Base-by-base conservation (phyloP, 2,888 invertebrate genomes). In the Lithophane leautieri region DNA sequence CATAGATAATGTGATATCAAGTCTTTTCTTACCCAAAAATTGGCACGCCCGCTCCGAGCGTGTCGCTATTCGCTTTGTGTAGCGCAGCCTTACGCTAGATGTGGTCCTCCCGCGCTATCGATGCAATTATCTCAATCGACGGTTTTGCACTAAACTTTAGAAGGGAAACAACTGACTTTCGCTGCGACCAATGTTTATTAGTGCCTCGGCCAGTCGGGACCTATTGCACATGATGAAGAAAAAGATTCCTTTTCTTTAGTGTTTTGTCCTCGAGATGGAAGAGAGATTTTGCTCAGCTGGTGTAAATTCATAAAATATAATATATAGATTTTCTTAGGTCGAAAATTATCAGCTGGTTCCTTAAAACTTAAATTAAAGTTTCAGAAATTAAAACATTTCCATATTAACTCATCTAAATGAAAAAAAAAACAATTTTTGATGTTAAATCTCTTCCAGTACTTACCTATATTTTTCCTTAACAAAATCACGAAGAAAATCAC, bases 121-220 rank as follows among this genome's bases (percentile, higher is more conserved):
- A 14, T 12, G 12, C 69, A 70, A 82, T 81, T 82, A 81, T 82
- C 82, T 81, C 34, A 28, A 81, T 77, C 61, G 66, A 77, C 65
- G 22, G 58, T 72, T 82, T 58, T 66, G 40, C 42, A 8, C 47
- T 44, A 16, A 78, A 69, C 54, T 76, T 69, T 76, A 25, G 28
- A 50, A 60, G 52, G 54, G 63, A 71, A 69, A 71, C 71, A 69
- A 71, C 40, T 12, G 60, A 76, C 60, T 70, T 52, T 34, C 40
- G n/a, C 73, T 40, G 34, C 61, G 47, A 28, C 50, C 16, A 54
- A 42, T 63, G 66, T 52, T 70, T 70, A 58, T 70, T 76, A 52
- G 44, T 70, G 34, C 34, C 40, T 4, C 4, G 40, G 28, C n/a
- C n/a, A n/a, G n/a, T n/a, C n/a, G n/a, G n/a, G 44, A 47, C 34